phyloP scores from a whole-genome alignment of 1,140 invertebrate genomes.

The Conus ventricosus region DNA sequence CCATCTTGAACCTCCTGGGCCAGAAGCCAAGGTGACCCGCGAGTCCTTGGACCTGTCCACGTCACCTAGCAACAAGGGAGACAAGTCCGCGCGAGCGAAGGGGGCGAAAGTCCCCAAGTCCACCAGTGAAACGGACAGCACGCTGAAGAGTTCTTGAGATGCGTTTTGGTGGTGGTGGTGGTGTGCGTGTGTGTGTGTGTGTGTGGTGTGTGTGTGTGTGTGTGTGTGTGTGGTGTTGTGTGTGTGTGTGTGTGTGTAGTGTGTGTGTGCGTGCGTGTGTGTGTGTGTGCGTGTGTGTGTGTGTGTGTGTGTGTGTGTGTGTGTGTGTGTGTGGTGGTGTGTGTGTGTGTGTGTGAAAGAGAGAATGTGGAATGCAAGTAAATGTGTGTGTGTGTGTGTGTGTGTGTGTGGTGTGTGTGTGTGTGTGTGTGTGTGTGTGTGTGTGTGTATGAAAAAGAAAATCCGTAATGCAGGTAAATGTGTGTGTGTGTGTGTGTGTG shows the following conservation, averaged over 20 bases:
- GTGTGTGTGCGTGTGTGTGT: conserved; percentile 1
- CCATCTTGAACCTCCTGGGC: conserved; percentile 69
- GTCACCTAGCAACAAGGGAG: conserved; percentile 35
- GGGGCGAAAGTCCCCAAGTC: conserved; percentile 37
- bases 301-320: neutral
- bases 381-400: neutral
- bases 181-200: neutral
- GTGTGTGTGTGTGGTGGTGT: neutral
- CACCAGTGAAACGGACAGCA: conserved; percentile 50
- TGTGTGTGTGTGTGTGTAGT: neutral
- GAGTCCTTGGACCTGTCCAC: conserved; percentile 17
- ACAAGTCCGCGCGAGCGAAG: conserved; percentile 46
- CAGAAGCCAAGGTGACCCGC: conserved; percentile 60
- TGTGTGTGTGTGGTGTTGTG: neutral
- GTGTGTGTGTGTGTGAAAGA: no score
- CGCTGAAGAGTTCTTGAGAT: conserved; percentile 20
- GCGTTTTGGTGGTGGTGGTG: neutral
- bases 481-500: neutral
- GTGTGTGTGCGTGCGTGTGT: no score
- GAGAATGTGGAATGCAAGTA: no score
- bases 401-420: neutral
- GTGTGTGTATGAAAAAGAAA: no score
- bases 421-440: no score
- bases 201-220: neutral
- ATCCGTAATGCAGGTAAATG: no score